These are phyloP conservation scores for Hexactinellida sp. DNA, from an alignment of 37 sponge, comb jelly and placozoan genomes.

Conservation along the genomic window DNA sequence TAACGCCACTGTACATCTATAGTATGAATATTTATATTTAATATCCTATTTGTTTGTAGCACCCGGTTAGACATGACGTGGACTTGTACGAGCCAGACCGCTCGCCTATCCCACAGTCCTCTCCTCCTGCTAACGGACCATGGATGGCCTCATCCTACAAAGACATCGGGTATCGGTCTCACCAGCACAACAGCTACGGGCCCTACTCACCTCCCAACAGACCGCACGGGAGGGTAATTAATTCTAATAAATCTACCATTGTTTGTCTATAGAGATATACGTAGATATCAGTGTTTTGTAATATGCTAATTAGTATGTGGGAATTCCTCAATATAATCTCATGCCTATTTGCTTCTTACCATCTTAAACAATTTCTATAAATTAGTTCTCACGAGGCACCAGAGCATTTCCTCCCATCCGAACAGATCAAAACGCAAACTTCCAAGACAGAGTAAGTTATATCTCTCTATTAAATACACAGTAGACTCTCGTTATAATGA, in stretches of 20 bases:
- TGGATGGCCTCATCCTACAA: neutral
- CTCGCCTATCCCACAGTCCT: neutral
- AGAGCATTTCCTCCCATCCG: neutral
- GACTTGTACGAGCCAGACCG: neutral
- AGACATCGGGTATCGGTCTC: neutral
- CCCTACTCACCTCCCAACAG: neutral
- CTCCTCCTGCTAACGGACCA: neutral
- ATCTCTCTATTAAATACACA: neutral
- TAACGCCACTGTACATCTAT: too few relatives aligned
- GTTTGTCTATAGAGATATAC: too few relatives aligned
- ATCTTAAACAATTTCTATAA: too few relatives aligned
- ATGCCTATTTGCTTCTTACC: too few relatives aligned
- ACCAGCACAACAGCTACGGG: slow-evolving; percentile 7
- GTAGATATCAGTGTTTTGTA: too few relatives aligned
- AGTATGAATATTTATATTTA: neutral
- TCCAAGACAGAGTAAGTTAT: neutral
- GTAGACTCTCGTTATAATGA: too few relatives aligned
- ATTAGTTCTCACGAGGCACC: neutral
- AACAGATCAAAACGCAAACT: neutral
- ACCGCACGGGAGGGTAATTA: neutral
- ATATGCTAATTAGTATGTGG: too few relatives aligned
- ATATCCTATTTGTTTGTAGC: too few relatives aligned
- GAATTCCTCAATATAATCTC: too few relatives aligned
- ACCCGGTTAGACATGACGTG: neutral
- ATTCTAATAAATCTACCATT: too few relatives aligned